Base-by-base conservation (phyloP, 2,113 vertebrate genomes). In the Falco punctatus region DNA sequence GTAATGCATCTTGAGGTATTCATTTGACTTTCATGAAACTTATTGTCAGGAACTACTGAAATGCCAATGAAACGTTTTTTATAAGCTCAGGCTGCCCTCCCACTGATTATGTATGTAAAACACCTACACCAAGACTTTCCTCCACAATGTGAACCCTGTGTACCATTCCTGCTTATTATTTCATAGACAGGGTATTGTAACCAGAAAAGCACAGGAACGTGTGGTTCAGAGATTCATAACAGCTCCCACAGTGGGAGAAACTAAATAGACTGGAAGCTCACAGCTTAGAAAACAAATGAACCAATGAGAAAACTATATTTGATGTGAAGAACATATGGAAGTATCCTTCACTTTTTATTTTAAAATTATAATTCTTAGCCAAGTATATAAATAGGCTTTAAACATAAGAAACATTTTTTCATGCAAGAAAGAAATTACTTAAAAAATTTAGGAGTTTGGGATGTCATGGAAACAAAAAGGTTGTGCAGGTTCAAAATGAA, bases 91-190 rank as follows among this genome's bases (percentile, higher is more conserved):
- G 62, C 28, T 61, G 42, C 24, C 4, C 6, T 65, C 21, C 32
- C 28, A 48, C 9, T 79, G 14, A 79, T 70, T 61, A 61, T 42
- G 24, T 55, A 51, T n/a, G 6, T 30, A 65, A 78, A 90, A 21
- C 10, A 70, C 3, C 7, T 44, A 4, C 20, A 71, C 2, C 16
- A 30, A 51, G 12, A 77, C 15, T 32, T 71, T 7, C 16, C 28
- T 27, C n/a, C 48, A 20, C 2, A 1, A 9, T 11, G 9, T 5
- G n/a, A 81, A 33, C 59, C 30, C 40, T n/a, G 38, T 1, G 0
- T 22, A 23, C 11, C 13, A 11, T 65, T 85, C 40, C 42, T 26
- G 10, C 40, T 55, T 66, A 28, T 19, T 19, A 7, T 66, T 77
- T 71, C 82, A 61, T 26, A 77, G 35, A 33, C 22, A 74, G 17